Conservation (phyloP, 2,113 vertebrate species). For the Psilopsiagon aurifrons region DNA sequence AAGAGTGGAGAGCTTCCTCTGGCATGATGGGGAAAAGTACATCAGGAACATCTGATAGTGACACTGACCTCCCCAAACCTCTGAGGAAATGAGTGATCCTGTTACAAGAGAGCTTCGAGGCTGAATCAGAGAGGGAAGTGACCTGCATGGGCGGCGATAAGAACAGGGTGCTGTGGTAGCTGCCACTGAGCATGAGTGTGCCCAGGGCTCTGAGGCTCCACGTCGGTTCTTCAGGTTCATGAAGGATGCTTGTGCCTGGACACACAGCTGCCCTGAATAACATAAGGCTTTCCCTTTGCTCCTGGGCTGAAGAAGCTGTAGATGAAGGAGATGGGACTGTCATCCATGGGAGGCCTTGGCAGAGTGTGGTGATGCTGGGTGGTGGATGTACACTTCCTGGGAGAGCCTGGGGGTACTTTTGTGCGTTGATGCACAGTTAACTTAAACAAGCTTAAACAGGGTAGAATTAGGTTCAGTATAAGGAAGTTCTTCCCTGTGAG, state of each 20-base stretch:
- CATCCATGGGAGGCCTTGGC: background rate
- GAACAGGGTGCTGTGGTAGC: accelerated
- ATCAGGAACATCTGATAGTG: background rate
- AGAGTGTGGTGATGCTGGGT: accelerated
- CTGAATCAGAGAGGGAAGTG: background rate
- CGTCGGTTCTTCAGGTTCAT: accelerated
- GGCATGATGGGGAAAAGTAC: background rate
- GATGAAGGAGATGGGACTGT: background rate
- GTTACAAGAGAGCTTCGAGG: accelerated
- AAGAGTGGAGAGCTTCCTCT: background rate
- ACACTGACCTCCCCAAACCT: background rate
- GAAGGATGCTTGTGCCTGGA: accelerated
- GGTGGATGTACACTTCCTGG: accelerated
- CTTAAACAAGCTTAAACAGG: background rate
- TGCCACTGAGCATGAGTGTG: accelerated
- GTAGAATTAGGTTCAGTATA: background rate
- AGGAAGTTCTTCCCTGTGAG: background rate
- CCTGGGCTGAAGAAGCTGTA: background rate
- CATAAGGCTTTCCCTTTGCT: accelerated
- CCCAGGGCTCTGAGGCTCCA: accelerated
- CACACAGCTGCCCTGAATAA: accelerated
- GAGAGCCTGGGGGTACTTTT: background rate
- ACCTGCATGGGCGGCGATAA: accelerated
- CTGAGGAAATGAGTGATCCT: background rate
- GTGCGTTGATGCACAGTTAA: background rate